Evolutionary conservation across 2,888 invertebrate species (phyloP), one percentile per base, ranked within the genome.

Genomic region (Eupithecia vulgata): DNA sequence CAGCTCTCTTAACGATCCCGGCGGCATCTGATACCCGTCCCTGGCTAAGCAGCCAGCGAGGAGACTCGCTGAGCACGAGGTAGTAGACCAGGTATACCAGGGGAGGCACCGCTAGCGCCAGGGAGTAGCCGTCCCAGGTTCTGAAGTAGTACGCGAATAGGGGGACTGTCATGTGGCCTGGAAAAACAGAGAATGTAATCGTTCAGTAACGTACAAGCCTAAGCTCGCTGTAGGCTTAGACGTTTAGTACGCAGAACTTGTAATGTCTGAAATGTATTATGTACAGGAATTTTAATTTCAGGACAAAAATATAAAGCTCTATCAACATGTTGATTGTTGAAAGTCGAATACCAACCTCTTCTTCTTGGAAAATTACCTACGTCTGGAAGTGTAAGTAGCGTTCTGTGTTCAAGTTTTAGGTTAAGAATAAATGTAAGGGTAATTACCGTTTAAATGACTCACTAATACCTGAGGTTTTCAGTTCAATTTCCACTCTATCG

Each of bases 21-120:
- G 96, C 92, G 0, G 97, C 96, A 59, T 95, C 93, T 3, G 96
- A 95, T 34, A 96, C 93, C 67, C 95, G 92, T 0, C 97, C 97
- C 0, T 96, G 95, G n/a, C 96, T 96, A 75, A 97, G 91, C 45
- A 97, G 91, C 97, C 97, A 98, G 52, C 97, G 93, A 0, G 97
- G 97, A 0, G 97, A 97, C 88, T 98, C 97, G 0, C 96, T 96
- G 37, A 97, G 88, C n/a, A 96, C 82, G 94, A 96, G 96, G 85
- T 96, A 96, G 81, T 97, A 97, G 0, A 95, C 94, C 67, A 96
- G 89, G 77, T 97, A 95, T 57, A 97, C 85, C 25, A 95, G 81
- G 0, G 95, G 95, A 0, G 95, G 96, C 2, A 96, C 85, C 0
- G 96, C 96, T 75, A 96, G 88, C 0, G 95, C 95, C 62, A 97